phyloP scores from a whole-genome alignment of 2,888 invertebrate genomes.

The Parnassius smintheus region DNA sequence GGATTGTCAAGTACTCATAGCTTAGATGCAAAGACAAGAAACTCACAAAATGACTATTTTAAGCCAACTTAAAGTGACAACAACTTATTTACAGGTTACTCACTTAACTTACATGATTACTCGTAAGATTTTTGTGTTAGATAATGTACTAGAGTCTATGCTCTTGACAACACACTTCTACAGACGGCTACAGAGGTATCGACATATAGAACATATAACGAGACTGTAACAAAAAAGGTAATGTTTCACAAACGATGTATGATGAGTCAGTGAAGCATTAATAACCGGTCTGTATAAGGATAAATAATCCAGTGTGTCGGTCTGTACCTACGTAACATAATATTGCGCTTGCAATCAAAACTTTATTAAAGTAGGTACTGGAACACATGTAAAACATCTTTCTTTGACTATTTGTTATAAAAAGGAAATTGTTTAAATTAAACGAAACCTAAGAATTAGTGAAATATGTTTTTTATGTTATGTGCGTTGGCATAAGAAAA shows the following conservation, averaged over 20 bases:
- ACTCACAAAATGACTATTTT: too few relatives aligned
- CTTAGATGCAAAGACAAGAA: too few relatives aligned
- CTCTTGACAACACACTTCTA: constrained; percentile 4
- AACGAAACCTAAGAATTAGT: too few relatives aligned
- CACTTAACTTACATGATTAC: too few relatives aligned
- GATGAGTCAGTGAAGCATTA: constrained; percentile 20
- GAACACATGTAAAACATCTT: constrained; percentile 2
- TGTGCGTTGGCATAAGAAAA: too few relatives aligned
- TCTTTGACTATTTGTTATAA: background rate
- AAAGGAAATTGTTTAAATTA: background rate
- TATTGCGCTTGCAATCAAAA: constrained; percentile 3
- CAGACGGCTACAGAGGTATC: background rate
- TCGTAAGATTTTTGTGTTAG: too few relatives aligned
- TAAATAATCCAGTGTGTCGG: constrained; percentile 16
- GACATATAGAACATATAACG: background rate
- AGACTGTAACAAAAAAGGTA: constrained; percentile 13
- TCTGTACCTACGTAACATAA: constrained; percentile 9
- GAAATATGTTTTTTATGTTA: too few relatives aligned
- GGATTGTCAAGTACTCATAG: too few relatives aligned
- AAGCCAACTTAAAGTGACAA: too few relatives aligned
- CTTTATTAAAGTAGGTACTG: constrained; percentile 17
- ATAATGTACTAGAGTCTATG: background rate
- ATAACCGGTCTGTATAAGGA: constrained; percentile 11
- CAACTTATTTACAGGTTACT: too few relatives aligned
- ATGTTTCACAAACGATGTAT: constrained; percentile 15